Conservation (phyloP, 1,140 invertebrate species). For the Tetranychus urticae region DNA sequence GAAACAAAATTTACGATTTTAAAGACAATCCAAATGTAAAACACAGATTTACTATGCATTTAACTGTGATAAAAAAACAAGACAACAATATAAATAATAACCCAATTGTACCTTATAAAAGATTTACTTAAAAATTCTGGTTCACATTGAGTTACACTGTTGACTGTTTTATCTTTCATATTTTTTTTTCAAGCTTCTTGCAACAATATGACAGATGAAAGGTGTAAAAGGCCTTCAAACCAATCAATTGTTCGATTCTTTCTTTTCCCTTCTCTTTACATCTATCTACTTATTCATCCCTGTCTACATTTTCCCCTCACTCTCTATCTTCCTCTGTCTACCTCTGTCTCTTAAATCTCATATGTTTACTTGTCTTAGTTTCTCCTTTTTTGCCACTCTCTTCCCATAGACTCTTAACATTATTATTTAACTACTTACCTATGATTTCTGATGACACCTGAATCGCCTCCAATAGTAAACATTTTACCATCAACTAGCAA, state of each 20-base stretch:
- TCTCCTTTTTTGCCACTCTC: background rate
- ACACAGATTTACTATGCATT: background rate
- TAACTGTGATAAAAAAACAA: background rate
- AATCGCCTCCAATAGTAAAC: background rate
- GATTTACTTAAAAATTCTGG: background rate
- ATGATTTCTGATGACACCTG: background rate
- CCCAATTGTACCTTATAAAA: background rate
- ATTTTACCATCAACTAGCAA: background rate
- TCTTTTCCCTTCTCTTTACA: background rate
- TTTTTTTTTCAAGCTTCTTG: background rate
- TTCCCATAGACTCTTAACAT: background rate
- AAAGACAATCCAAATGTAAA: no score
- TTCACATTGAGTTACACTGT: background rate
- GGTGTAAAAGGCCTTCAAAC: background rate
- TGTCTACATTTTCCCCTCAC: background rate
- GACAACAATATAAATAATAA: background rate
- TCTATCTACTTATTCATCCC: background rate
- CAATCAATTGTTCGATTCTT: background rate
- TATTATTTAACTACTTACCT: background rate
- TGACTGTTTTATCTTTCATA: background rate
- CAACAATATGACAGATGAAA: background rate
- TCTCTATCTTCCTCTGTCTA: background rate
- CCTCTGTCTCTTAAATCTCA: background rate
- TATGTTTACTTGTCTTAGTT: background rate
- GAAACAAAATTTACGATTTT: no score